Conservation (phyloP, 1,140 invertebrate species). For the Macrotrachela quadricornifera region DNA sequence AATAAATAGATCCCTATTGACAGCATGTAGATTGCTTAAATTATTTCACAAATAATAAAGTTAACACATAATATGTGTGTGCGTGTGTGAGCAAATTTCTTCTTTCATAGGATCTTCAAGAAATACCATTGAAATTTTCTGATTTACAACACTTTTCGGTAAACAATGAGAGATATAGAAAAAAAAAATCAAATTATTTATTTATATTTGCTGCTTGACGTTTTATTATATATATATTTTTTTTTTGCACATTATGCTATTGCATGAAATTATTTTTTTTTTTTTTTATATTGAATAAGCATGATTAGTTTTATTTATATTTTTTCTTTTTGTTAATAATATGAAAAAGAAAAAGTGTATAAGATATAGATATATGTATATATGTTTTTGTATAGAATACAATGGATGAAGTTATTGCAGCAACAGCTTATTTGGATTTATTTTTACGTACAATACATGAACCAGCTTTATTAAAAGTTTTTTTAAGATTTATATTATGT, state of each 20-base stretch:
- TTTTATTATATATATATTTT: too few relatives aligned
- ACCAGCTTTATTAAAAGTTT: constrained; percentile 52
- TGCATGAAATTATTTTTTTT: too few relatives aligned
- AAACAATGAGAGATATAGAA: constrained; percentile 18
- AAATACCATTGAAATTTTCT: constrained; percentile 29
- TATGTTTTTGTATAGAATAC: constrained; percentile 36
- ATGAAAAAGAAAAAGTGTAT: too few relatives aligned
- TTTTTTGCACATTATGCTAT: too few relatives aligned
- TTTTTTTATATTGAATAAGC: too few relatives aligned
- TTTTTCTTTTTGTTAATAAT: neutral
- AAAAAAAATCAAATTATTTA: too few relatives aligned
- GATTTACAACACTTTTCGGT: constrained; percentile 29
- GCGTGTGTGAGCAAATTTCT: neutral
- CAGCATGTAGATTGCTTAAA: too few relatives aligned
- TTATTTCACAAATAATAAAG: too few relatives aligned
- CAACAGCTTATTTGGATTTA: constrained; percentile 71
- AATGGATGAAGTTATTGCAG: constrained; percentile 61
- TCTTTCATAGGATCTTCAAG: constrained; percentile 27
- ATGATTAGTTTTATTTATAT: neutral
- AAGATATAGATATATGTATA: constrained; percentile 23
- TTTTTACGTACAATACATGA: constrained; percentile 63
- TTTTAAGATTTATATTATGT: constrained; percentile 62
- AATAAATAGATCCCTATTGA: too few relatives aligned
- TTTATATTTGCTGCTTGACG: too few relatives aligned
- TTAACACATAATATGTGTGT: neutral